Evolutionary conservation across 1,140 invertebrate genomes (phyloP), one percentile per base, ranked within the genome.

Genomic region (Saxidomus purpurata): DNA sequence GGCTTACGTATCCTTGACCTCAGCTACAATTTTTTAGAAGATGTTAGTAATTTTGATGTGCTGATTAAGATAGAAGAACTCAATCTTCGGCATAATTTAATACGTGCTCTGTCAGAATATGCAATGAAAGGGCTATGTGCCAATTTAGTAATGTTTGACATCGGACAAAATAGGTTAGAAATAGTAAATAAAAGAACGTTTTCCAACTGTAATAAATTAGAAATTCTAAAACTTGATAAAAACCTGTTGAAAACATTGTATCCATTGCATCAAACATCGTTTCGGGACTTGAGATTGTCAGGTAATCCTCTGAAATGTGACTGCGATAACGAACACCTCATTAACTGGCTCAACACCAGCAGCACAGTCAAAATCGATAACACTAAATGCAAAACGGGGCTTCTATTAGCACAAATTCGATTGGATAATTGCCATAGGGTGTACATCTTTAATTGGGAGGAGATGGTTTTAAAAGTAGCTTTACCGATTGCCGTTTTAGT

Each of bases 171-270:
- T 61, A 15, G 47, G 34, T 43, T 85, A 59, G 38, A 69, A 85
- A 74, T 1, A 31, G 34, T 85, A 28, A 25, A 28, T 31, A 34
- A 69, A 36, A 22, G 34, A 31, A 49, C 34, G 13, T 85, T 85
- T 52, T 49, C 40, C 22, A 34, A 69, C 28, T 85, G 61, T 34
- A 9, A 40, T 4, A n/a, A 61, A 25, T 43, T 85, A n/a, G 31
- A 71, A 85, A 31, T 28, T 0, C 63, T 85, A 19, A 59, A 74
- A 13, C 36, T 85, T 11, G 61, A 85, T 25, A 25, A 52, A 49
- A 85, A 85, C 28, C 15, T 8, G n/a, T 43, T 85, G n/a, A 69
- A 85, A 49, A 43, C 43, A 34, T 69, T 85, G 28, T 0, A 85
- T 8, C 61, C 40, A 9, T 13, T 74, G n/a, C 17, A 47, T 34